These are phyloP conservation scores for Ranitomeya variabilis DNA, from an alignment of 2,113 vertebrate genomes.

Conservation along the genomic window DNA sequence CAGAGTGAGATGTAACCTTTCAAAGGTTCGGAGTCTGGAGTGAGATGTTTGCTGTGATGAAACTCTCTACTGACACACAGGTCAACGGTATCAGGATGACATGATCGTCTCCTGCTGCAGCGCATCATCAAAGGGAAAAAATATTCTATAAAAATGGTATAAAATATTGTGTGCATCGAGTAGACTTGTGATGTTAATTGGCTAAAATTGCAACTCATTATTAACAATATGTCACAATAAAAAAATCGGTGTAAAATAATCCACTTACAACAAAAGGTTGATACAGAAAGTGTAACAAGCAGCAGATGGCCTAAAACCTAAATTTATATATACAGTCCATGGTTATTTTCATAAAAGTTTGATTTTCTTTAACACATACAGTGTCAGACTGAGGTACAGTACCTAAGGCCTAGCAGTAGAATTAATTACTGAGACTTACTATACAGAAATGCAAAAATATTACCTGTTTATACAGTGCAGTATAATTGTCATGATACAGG, in stretches of 20 bases:
- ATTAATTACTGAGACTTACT: too few species aligned
- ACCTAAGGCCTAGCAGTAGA: too few species aligned
- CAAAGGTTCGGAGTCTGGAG: neutral
- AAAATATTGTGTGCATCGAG: neutral
- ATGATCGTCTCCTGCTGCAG: neutral
- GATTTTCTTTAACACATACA: too few species aligned
- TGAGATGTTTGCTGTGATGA: neutral
- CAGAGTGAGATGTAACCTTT: constrained; percentile 32
- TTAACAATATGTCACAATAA: constrained; percentile 24
- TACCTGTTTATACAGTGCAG: too few species aligned
- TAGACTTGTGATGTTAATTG: neutral
- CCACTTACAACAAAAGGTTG: neutral
- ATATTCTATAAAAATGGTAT: neutral
- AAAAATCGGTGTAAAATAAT: neutral
- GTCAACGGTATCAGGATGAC: neutral
- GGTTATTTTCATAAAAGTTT: neutral
- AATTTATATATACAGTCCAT: neutral
- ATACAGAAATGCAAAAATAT: too few species aligned
- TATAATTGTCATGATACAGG: too few species aligned
- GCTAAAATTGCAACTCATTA: neutral
- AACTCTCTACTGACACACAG: constrained; percentile 7
- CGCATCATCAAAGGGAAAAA: neutral
- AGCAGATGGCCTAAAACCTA: neutral
- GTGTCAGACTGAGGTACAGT: too few species aligned
- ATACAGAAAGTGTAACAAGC: neutral